phyloP scores from a whole-genome alignment of 2,888 invertebrate genomes.

The Conistra vaccinii region DNA sequence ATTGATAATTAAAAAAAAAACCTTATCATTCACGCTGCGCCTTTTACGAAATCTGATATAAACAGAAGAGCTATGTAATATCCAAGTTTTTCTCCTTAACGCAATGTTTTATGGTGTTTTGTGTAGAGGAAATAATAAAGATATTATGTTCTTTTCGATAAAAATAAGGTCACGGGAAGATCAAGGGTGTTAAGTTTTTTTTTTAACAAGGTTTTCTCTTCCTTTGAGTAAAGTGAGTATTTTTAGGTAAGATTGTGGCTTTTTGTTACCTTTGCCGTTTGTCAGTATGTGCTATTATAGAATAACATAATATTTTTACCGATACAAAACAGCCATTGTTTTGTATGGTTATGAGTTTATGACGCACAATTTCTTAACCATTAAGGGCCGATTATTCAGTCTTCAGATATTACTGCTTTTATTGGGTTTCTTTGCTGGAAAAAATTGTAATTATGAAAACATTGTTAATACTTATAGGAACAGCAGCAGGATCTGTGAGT shows the following conservation, averaged over 20 bases:
- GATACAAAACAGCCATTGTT: too few relatives aligned
- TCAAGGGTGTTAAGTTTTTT: slow-evolving; percentile 9
- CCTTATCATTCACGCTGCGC: not conserved
- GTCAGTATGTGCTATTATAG: not conserved
- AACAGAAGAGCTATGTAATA: not conserved
- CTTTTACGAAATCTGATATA: not conserved
- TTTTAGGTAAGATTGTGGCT: not conserved
- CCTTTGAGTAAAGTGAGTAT: not conserved
- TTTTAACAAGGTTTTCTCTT: not conserved
- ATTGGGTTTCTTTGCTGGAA: too few relatives aligned
- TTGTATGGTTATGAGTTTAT: too few relatives aligned
- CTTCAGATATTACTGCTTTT: too few relatives aligned
- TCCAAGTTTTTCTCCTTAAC: slow-evolving; percentile 5
- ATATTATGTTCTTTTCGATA: slow-evolving; percentile 6
- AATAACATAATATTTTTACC: too few relatives aligned
- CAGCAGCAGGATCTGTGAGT: too few relatives aligned
- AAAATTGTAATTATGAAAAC: too few relatives aligned
- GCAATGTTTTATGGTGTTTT: not conserved
- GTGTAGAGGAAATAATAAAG: slow-evolving; percentile 1
- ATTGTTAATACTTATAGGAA: too few relatives aligned
- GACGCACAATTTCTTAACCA: too few relatives aligned
- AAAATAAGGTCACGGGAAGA: not conserved
- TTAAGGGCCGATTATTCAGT: too few relatives aligned
- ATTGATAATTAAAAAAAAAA: too few relatives aligned
- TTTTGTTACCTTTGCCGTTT: not conserved